Base-by-base conservation (phyloP, 2,888 invertebrate genomes). In the Andrena bucephala region DNA sequence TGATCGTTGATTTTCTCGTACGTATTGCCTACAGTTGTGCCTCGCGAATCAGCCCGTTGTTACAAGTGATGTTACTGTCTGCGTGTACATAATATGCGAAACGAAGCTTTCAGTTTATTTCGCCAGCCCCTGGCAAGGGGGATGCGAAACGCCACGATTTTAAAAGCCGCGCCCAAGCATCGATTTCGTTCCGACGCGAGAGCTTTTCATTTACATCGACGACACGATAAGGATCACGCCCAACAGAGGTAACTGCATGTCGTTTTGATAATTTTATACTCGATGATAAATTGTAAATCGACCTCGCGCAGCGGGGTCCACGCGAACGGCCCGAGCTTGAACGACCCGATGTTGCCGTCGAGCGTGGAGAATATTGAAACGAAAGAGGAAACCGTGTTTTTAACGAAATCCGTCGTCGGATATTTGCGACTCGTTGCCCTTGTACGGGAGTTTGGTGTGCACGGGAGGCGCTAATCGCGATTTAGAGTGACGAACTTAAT, bases 11-110 rank as follows among this genome's bases (percentile, higher is more conserved):
- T 74, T 87, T 81, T 81, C 70, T 75, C 69, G 48, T 59, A 42
- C 70, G 42, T 75, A 75, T 81, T 67, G 85, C 85, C 69, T 85
- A 84, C 85, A 70, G 62, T 85, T 81, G 85, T 85, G 74, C 84
- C 85, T 85, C 84, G 84, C 70, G 76, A 78, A 54, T 73, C 74
- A 50, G 59, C 71, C 78, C 72, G 65, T 83, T 83, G 83, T 84
- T 78, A 75, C 70, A 57, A 71, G 67, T 67, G 60, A 77, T 70
- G 72, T 83, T 73, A 77, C 36, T 70, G 69, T 57, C 57, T 13
- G 24, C 24, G 24, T 57, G 24, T 70, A 84, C 54, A 68, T 63
- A 57, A 27, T 27, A 65, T 31, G 57, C 62, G 24, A 36, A 68
- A 57, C 69, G 65, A 67, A 75, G 36, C 3, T 50, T 54, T 72